Conservation (phyloP, 23 tunicate species). For the Halocynthia roretzi region DNA sequence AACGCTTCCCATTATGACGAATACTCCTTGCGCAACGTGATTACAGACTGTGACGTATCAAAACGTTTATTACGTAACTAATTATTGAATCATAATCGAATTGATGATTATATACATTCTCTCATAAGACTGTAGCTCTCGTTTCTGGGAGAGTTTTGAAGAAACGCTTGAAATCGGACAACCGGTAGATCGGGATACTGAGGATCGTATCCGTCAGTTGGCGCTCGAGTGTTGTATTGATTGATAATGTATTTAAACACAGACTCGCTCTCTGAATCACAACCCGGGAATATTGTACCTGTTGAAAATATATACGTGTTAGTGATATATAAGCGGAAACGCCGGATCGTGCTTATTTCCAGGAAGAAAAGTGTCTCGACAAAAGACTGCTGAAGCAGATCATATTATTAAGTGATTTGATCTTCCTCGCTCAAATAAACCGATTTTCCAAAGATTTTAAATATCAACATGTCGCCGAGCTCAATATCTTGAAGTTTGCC, state of each 20-base stretch:
- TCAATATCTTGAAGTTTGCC: too few relatives aligned
- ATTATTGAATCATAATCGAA: not conserved
- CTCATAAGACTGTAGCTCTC: slow-evolving; percentile 20
- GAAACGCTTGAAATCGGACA: slow-evolving; percentile 31
- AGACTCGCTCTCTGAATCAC: not conserved
- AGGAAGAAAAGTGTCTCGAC: too few relatives aligned
- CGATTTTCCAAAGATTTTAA: too few relatives aligned
- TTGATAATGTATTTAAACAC: slow-evolving; percentile 1
- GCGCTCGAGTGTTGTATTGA: slow-evolving; percentile 1
- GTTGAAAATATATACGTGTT: too few relatives aligned
- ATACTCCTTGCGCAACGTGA: slow-evolving; percentile 26
- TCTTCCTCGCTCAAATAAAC: too few relatives aligned
- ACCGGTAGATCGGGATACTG: slow-evolving; percentile 7
- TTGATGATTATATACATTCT: slow-evolving; percentile 24
- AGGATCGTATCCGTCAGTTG: not conserved
- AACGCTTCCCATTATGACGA: slow-evolving; percentile 18
- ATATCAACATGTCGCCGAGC: too few relatives aligned
- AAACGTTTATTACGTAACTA: not conserved
- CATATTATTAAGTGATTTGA: too few relatives aligned
- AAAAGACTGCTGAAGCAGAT: too few relatives aligned
- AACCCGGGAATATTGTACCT: not conserved
- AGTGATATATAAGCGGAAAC: too few relatives aligned
- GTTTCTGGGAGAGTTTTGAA: slow-evolving; percentile 22
- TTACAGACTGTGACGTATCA: slow-evolving; percentile 17
- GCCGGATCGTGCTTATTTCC: too few relatives aligned